Base-by-base conservation (phyloP, 2,797 vertebrate genomes). In the Neosilurus mollespiculum region DNA sequence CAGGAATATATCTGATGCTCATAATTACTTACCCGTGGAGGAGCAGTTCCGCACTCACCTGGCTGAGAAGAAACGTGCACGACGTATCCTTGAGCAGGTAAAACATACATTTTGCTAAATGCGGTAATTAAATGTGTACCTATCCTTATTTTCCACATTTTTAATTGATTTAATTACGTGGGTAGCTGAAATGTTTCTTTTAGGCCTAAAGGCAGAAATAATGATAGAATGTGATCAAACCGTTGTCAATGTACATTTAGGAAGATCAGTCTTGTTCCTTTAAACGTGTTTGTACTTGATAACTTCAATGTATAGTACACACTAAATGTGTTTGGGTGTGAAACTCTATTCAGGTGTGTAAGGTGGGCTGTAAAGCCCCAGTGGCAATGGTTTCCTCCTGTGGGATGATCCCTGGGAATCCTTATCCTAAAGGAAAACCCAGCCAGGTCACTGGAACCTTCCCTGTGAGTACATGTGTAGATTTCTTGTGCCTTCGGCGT, bases 341-440 rank as follows among this genome's bases (percentile, higher is more conserved):
- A 71, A 79, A 80, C 90, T 71, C 61, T 89, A 87, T 87, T 9
- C 70, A 99, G 98, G 98, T 98, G 88, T 96, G 96, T 88, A 99
- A 99, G 87, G 96, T 95, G 1, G 98, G 98, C 82, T 99, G 98
- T 90, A 99, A 99, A 93, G 98, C 98, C 88, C 98, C 98, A 77
- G 96, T 98, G 84, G 97, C 97, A 65, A 99, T 99, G 97, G 97
- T 99, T 88, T 99, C 98, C 61, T 99, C 98, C 4, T 99, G 98
- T 91, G 98, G 98, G 82, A 98, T 98, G 89, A 98, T 99, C 86
- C 98, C 97, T 86, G 98, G 98, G 87, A 99, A 99, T 88, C 98
- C 98, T 20, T 99, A 99, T 88, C 98, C 98, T 75, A 98, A 99
- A 94, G 98, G 98, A 64, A 96, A 95, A 91, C 98, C 98, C 71